Percentiles rank a stretch among this genome's conserved stretches.
Evolutionary conservation across 2,888 invertebrate genomes (phyloP).

Genomic region (Azorinus chamasolen): DNA sequence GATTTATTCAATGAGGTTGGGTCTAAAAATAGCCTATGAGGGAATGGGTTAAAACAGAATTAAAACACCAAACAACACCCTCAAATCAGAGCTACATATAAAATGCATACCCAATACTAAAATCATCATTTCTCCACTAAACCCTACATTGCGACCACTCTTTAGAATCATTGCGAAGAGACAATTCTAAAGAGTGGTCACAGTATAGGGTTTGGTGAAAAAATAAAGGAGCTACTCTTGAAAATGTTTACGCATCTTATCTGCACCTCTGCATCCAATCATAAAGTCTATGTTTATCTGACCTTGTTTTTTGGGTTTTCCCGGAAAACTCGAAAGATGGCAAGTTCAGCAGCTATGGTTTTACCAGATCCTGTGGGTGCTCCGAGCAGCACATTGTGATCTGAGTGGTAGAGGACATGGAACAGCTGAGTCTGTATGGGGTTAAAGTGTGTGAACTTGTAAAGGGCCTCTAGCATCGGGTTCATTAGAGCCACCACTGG

Average conservation of each 20-base stretch:
- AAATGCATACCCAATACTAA: no score
- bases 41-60: no score
- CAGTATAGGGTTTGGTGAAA: no score
- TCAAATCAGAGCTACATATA: not conserved
- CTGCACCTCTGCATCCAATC: not conserved
- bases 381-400: constrained; percentile 94
- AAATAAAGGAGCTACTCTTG: no score
- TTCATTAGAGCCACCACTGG: constrained; percentile 94
- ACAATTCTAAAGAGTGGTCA: no score
- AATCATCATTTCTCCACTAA: no score
- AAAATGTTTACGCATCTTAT: no score
- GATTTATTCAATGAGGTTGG: no score
- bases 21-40: no score
- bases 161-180: no score
- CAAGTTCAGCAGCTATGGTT: constrained; percentile 99
- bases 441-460: constrained; percentile 98
- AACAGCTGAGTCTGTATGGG: constrained; percentile 99
- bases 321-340: constrained; percentile 96
- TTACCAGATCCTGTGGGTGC: constrained; percentile 99
- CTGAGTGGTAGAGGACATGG: constrained; percentile 97
- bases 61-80: not conserved
- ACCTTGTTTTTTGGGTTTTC: constrained; percentile 90
- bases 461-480: constrained; percentile 92
- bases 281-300: no score
- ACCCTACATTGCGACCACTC: no score